Base-by-base conservation (phyloP, 2,113 vertebrate species). In the Dissostichus mawsoni region DNA sequence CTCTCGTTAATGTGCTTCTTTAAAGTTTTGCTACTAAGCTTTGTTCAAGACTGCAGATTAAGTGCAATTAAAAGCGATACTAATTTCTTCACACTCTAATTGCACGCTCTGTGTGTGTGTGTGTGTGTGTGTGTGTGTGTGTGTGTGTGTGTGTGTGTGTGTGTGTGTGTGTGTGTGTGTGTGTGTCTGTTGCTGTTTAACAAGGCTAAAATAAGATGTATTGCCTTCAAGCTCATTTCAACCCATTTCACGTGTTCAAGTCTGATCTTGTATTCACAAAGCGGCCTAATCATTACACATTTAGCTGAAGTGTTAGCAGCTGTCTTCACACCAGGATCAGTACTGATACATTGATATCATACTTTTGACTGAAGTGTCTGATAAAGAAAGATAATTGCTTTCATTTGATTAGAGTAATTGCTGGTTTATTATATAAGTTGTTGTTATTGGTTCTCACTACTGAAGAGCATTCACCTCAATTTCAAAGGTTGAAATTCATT, bases 71-170 rank as follows among this genome's bases (percentile, higher is more conserved):
- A 67, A 45, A 64, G 17, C 1, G 17, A 53, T 20, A 67, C 16
- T 45, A 29, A 64, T 78, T 74, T 78, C 56, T 48, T 53, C 69
- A 41, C 41, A 36, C 69, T 53, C 57, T 36, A 41, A 8, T 41
- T 41, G 36, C 36, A 41, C 8, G 7, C 36, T 41, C 36, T 29
- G 29, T 29, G 29, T 29, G 3, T 29, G 25, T 29, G 25, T 29
- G 25, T 29, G 25, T 29, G 25, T 25, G 25, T 25, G 25, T 2
- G 25, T 25, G 25, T 29, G 25, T 29, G 25, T 25, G 25, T 25
- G 25, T 25, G 25, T 25, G 25, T 25, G 25, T 25, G 25, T 25
- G 25, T 25, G 25, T 29, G 2, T 29, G 25, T 29, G 25, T 29
- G 25, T 25, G 23, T 25, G 23, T 25, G 23, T 25, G 23, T 25